Percentiles rank a stretch among this genome's conserved stretches.
phyloP scores from a whole-genome alignment of 2,113 vertebrate genomes.

The Athene noctua region DNA sequence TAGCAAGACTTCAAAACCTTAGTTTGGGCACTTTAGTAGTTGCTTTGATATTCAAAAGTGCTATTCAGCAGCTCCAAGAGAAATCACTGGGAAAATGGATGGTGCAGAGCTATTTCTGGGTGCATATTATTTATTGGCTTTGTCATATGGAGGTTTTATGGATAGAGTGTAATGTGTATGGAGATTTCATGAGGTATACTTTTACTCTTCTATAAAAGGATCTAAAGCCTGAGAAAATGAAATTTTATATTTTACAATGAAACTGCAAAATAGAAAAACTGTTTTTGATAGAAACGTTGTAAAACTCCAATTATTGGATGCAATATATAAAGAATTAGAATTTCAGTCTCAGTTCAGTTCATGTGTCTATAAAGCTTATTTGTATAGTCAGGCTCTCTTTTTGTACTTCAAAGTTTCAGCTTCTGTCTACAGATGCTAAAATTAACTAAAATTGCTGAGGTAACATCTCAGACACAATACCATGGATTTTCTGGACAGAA shows the following conservation, averaged over 20 bases:
- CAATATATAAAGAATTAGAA: neutral
- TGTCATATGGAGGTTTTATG: neutral
- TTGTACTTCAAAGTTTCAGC: neutral
- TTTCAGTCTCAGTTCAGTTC: neutral
- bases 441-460: neutral
- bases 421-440: neutral
- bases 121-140: neutral
- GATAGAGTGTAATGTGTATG: neutral
- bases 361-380: neutral
- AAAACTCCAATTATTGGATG: neutral
- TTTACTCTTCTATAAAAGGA: neutral
- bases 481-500: neutral
- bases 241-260: neutral
- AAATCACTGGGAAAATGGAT: neutral
- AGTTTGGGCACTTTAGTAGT: neutral
- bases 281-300: neutral
- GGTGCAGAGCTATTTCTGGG: neutral
- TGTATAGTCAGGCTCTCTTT: neutral
- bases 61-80: neutral
- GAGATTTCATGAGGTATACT: neutral
- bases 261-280: slow-evolving; percentile 4
- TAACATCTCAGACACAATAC: neutral
- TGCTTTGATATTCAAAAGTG: neutral
- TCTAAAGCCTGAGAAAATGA: neutral
- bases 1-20: neutral